phyloP scores from a whole-genome alignment of 2,113 vertebrate genomes.

The Hippocampus abdominalis region DNA sequence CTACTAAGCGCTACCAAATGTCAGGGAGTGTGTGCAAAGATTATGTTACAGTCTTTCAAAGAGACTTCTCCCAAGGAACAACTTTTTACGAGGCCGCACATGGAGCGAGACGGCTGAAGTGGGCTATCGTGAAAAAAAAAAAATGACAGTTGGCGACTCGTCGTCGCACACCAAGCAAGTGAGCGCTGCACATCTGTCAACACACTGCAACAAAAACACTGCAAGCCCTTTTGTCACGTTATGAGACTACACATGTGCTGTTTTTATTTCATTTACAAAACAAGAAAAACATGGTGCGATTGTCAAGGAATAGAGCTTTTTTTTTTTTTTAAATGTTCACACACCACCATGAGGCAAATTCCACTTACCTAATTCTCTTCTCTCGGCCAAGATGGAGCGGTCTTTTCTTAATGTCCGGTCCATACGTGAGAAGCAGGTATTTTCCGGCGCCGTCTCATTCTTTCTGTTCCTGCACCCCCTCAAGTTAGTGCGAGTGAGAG shows the following conservation, averaged over 20 bases:
- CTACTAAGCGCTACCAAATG: constrained; percentile 59
- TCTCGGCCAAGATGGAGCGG: constrained; percentile 74
- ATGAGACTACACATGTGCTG: neutral
- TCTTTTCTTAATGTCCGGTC: constrained; percentile 80
- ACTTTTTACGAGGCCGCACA: neutral
- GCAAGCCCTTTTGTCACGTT: neutral
- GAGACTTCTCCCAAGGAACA: neutral
- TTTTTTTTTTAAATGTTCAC: too few relatives aligned
- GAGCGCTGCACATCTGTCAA: neutral
- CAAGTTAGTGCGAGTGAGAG: constrained; percentile 75
- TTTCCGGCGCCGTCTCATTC: constrained; percentile 46
- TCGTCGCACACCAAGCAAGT: neutral
- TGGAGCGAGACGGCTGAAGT: neutral
- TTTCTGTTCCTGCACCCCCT: constrained; percentile 61
- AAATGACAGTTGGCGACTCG: neutral
- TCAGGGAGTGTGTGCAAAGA: constrained; percentile 20
- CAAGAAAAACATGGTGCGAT: too few relatives aligned
- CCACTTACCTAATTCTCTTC: constrained; percentile 69
- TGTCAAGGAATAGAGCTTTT: too few relatives aligned
- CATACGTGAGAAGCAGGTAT: constrained; percentile 62
- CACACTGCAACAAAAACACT: neutral
- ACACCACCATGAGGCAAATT: neutral
- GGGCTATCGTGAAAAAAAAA: neutral
- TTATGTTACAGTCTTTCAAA: constrained; percentile 13
- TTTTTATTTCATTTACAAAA: neutral